Base-by-base conservation (phyloP, 2,113 vertebrate genomes). In the Pogona vitticeps region DNA sequence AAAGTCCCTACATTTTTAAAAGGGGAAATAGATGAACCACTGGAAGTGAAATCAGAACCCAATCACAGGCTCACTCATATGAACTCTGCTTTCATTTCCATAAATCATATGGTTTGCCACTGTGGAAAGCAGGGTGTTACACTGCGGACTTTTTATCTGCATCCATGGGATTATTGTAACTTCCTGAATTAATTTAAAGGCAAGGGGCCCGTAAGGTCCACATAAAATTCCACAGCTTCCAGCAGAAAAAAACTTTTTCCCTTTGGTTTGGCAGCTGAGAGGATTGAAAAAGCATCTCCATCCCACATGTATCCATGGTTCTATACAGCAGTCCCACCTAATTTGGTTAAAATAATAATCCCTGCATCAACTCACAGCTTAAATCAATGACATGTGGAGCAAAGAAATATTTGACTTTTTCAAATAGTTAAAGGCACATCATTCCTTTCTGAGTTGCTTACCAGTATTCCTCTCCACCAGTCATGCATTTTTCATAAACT, bases 401-500 rank as follows among this genome's bases (percentile, higher is more conserved):
- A 80, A 0, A 13, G 18, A 59, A 0, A 17, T 80, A 33, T 2
- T 1, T 46, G 26, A 56, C 1, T 2, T 31, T 33, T 9, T 78
- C 31, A 72, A 59, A 7, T 14, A 17, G 2, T 2, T 0, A 0
- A 38, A 63, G 77, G 17, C 20, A 61, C 28, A 76, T 8, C 40
- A 58, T 83, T 83, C 59, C 71, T 58, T 23, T 21, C n/a, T 8
- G 42, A 0, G 0, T 20, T 88, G 84, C 98, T 96, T 96, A 99
- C 99, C 99, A 99, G 96, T 99, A 99, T 88, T 99, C 98, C 90
- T 99, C 98, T 73, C 98, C 99, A 94, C 98, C 99, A 2, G 98
- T 97, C 99, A 99, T 99, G 94, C 99, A 99, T 91, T 99, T 99
- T 94, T 99, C 99, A 73, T 99, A 99, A 82, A 99, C 97, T 0